Evolutionary conservation across 2,888 invertebrate genomes (phyloP).

Genomic region (Sinohyriopsis cumingii): DNA sequence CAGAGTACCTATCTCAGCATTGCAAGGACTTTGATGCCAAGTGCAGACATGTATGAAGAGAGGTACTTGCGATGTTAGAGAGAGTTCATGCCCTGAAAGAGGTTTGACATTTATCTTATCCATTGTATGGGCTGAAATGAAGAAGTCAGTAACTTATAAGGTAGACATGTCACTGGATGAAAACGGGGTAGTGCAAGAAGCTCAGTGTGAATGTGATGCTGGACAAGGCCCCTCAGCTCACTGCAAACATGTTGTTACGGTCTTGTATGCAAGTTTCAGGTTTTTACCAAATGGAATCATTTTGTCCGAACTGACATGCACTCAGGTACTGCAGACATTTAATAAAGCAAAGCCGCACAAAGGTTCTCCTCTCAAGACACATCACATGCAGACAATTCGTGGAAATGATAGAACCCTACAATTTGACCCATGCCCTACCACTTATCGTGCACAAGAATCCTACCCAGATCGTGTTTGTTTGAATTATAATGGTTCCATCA

Average conservation of each 20-base stretch:
- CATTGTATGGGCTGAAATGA: conserved; percentile 23
- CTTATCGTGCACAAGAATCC: too few species aligned
- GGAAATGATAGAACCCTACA: too few species aligned
- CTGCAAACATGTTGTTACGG: conserved; percentile 39
- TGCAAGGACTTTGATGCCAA: too few species aligned
- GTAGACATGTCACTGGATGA: conserved; percentile 19
- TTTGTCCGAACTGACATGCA: conserved; percentile 17
- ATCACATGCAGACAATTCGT: too few species aligned
- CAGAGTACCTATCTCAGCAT: too few species aligned
- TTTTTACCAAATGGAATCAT: not conserved
- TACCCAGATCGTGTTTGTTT: too few species aligned
- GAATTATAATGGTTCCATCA: too few species aligned
- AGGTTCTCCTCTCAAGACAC: conserved; percentile 22
- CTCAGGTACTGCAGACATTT: conserved; percentile 27
- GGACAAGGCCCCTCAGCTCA: conserved; percentile 40
- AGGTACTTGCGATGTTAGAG: too few species aligned
- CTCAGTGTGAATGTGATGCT: conserved; percentile 45
- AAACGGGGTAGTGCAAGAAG: conserved; percentile 24
- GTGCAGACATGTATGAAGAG: too few species aligned
- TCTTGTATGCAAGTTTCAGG: conserved; percentile 15
- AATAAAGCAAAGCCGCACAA: conserved; percentile 17
- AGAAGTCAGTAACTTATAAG: conserved; percentile 16
- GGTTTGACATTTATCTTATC: too few species aligned
- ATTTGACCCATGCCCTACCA: too few species aligned
- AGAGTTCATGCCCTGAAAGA: too few species aligned